phyloP scores from a whole-genome alignment of 2,113 vertebrate species.

The Trochalopteron elliotii region DNA sequence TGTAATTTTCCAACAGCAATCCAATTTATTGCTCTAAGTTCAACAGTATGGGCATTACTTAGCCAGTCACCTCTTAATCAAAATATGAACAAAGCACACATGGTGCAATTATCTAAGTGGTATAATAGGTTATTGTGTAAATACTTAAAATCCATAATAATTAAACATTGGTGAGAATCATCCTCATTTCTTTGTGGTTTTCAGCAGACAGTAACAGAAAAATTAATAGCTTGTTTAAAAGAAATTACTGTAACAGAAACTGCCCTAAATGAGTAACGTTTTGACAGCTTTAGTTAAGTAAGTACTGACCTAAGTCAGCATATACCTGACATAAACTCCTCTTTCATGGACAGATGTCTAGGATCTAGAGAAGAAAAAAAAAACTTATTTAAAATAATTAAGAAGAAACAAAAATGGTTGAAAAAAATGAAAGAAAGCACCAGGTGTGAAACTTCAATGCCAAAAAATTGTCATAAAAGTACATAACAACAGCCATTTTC shows the following conservation, averaged over 20 bases:
- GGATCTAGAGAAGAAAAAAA: neutral
- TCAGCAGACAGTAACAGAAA: neutral
- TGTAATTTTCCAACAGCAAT: neutral
- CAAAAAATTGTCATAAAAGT: neutral
- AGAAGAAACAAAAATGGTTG: neutral
- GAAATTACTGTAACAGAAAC: neutral
- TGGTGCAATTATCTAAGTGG: neutral
- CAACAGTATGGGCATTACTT: rapidly evolving
- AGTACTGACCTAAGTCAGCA: neutral
- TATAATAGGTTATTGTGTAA: neutral
- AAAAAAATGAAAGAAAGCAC: neutral
- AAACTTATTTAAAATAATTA: neutral
- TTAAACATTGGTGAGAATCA: neutral
- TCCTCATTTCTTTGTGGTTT: neutral
- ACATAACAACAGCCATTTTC: neutral
- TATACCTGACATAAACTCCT: neutral
- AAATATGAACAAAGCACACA: neutral
- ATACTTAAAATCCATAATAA: neutral
- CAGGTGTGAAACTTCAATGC: neutral
- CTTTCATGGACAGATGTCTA: neutral
- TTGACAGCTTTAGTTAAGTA: neutral
- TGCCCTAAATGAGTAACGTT: neutral
- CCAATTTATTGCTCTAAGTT: neutral
- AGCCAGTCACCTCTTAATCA: neutral
- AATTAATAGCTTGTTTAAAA: neutral